Percentiles rank a stretch among this genome's conserved stretches.
Evolutionary conservation across 2,888 invertebrate genomes (phyloP).

Genomic region (Glaucopsyche alexis): DNA sequence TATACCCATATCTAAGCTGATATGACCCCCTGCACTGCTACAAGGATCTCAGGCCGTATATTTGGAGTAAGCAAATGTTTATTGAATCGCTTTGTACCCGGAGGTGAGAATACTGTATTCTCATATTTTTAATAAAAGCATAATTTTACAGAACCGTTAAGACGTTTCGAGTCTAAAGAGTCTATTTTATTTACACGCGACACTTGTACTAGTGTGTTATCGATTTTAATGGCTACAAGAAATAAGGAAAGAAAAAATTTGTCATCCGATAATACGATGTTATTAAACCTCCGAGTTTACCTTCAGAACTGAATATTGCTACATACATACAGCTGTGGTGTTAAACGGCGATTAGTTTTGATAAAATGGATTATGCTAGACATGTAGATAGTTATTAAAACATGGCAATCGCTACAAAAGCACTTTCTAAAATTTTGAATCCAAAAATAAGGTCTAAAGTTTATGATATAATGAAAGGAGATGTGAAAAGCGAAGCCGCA

Average conservation of each 20-base stretch:
- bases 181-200: not conserved
- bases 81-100: constrained; percentile 15
- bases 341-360: not conserved
- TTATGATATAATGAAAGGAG: too few species aligned
- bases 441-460: too few species aligned
- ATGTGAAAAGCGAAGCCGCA: too few species aligned
- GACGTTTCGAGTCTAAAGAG: not conserved
- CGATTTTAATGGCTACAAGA: not conserved
- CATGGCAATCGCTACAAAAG: too few species aligned
- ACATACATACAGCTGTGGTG: not conserved
- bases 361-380: too few species aligned
- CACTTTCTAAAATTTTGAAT: too few species aligned
- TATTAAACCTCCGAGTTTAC: not conserved
- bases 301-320: not conserved
- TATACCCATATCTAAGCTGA: constrained; percentile 24
- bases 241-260: not conserved
- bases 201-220: not conserved
- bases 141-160: not conserved
- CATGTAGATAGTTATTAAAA: too few species aligned
- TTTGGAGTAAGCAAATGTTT: constrained; percentile 29
- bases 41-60: constrained; percentile 17
- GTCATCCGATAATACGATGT: not conserved
- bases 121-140: constrained; percentile 12
- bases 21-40: constrained; percentile 24
- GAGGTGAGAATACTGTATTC: constrained; percentile 18